phyloP scores from a whole-genome alignment of 2,797 vertebrate genomes.

The Bradypus variegatus region DNA sequence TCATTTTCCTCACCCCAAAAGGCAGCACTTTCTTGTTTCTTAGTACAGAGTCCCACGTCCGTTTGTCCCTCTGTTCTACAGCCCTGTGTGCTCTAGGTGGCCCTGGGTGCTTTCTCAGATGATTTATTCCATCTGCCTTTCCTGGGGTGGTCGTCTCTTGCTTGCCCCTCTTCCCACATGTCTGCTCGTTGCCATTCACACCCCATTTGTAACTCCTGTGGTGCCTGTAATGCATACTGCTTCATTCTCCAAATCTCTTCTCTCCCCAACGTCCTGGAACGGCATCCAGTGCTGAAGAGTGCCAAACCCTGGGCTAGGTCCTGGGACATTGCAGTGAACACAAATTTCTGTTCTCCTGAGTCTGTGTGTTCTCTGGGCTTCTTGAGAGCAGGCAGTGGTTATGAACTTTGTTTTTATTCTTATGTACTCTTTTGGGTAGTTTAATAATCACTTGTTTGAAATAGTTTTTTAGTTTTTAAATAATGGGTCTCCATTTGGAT shows the following conservation, averaged over 20 bases:
- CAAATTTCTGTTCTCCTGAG: background rate
- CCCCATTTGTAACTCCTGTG: no score
- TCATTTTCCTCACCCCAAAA: background rate
- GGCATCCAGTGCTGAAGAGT: background rate
- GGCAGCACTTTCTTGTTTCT: rapidly evolving
- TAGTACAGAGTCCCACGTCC: rapidly evolving
- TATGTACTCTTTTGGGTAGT: background rate
- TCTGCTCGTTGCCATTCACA: background rate
- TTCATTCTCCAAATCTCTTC: background rate
- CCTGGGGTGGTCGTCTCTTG: background rate
- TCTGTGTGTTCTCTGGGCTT: background rate
- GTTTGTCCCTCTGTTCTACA: background rate
- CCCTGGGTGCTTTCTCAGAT: background rate
- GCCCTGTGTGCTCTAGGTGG: background rate
- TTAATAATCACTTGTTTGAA: background rate
- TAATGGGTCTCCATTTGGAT: background rate
- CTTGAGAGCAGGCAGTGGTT: background rate
- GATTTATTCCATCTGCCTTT: background rate
- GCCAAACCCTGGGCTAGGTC: rapidly evolving
- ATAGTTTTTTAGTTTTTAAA: background rate
- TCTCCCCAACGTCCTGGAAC: background rate
- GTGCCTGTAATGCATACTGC: background rate
- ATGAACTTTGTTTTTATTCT: background rate
- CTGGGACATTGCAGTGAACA: rapidly evolving
- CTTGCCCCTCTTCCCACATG: no score